Evolutionary conservation across 2,797 vertebrate genomes (phyloP), one percentile per base, ranked within the genome.

Genomic region (Capromys pilorides): DNA sequence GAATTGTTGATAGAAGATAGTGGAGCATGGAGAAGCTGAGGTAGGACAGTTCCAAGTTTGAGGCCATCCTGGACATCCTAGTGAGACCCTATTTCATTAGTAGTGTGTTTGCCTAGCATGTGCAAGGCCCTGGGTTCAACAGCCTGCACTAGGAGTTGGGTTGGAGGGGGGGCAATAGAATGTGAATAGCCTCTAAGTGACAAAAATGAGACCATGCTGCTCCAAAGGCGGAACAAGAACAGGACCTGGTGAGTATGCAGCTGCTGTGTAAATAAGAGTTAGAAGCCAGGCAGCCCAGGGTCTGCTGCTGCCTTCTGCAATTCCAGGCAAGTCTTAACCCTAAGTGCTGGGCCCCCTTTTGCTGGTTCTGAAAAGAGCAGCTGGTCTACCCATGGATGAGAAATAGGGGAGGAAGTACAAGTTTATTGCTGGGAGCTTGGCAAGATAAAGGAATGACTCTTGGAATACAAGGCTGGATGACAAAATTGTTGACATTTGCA

Each of bases 321-420:
- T 88, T 84, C 49, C 69, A 77, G 45, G 51, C 41, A 91, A 81
- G 36, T 85, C 73, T 12, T 51, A n/a, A 21, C 41, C 45, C 54
- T 54, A n/a, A 57, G 9, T 85, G 61, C 78, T 78, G 61, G 13
- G 79, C 78, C 87, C 90, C 64, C 2, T 41, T 92, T 94, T 94
- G 67, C 88, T 93, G 31, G 21, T 92, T 96, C 94, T 96, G 73
- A 92, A n/a, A 10, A 77, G 57, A 89, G 9, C 10, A 59, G 41
- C 69, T 18, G 86, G 31, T 33, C 57, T 31, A 79, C 11, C 67
- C 33, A 59, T 88, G 73, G 9, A 73, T 83, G 67, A 85, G 59
- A 45, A 93, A 93, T 61, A 31, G 26, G 28, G 36, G 64, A 95
- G 85, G 39, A 26, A 91, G 4, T 28, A 80, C 11, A 45, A 13